These are phyloP conservation scores for Electrophaes corylata DNA, from an alignment of 2,888 invertebrate species.

Conservation along the genomic window DNA sequence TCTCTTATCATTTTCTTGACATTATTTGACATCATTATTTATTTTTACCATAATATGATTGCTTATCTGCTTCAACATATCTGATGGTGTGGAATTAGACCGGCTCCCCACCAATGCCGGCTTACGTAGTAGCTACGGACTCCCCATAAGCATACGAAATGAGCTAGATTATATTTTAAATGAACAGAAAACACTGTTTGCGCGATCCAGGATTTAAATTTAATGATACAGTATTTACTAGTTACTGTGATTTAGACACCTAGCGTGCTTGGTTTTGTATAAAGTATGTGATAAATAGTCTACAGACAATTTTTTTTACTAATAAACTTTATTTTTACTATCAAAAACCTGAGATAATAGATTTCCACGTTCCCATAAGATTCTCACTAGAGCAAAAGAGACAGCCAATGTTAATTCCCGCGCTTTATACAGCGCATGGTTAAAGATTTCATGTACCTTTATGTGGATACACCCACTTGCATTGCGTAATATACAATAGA, in stretches of 20 bases:
- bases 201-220: constrained; percentile 65
- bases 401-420: constrained; percentile 28
- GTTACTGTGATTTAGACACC: background rate
- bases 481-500: background rate
- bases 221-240: background rate
- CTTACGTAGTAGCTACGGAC: constrained; percentile 81
- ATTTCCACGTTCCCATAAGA: constrained; percentile 13
- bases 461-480: no score
- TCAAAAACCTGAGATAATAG: background rate
- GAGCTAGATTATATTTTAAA: constrained; percentile 41
- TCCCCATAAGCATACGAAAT: constrained; percentile 43
- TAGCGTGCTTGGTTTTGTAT: background rate
- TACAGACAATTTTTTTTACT: background rate
- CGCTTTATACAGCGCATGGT: constrained; percentile 23
- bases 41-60: constrained; percentile 72
- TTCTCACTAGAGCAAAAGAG: constrained; percentile 31
- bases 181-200: constrained; percentile 53
- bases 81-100: constrained; percentile 74
- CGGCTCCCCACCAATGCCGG: constrained; percentile 76
- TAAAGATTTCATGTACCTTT: background rate
- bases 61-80: constrained; percentile 72
- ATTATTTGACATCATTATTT: constrained; percentile 70
- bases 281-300: background rate
- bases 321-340: background rate
- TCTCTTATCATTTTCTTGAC: constrained; percentile 79